phyloP scores from a whole-genome alignment of 2,113 vertebrate genomes.

The Motacilla tschutschensis region DNA sequence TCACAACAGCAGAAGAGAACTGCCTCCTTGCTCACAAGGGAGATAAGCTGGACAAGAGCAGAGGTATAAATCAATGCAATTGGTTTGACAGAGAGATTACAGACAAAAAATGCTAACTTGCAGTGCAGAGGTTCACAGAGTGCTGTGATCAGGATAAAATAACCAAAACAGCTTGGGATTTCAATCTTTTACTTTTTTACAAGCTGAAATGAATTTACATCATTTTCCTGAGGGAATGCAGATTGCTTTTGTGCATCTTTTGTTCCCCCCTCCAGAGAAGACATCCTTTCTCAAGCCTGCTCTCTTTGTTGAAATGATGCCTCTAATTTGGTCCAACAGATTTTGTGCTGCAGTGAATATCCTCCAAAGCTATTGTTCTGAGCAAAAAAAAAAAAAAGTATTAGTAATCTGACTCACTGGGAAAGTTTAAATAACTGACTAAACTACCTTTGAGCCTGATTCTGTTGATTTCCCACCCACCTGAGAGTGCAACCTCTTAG shows the following conservation, averaged over 20 bases:
- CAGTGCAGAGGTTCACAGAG: neutral
- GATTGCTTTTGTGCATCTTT: neutral
- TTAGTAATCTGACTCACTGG: slow-evolving; percentile 48
- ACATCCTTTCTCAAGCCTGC: neutral
- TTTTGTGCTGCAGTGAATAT: slow-evolving; percentile 1
- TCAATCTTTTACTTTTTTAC: neutral
- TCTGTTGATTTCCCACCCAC: neutral
- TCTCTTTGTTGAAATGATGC: slow-evolving; percentile 12
- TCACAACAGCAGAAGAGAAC: neutral
- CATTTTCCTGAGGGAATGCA: neutral
- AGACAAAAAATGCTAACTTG: neutral
- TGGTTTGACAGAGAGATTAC: neutral
- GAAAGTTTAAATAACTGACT: slow-evolving; percentile 47
- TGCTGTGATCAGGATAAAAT: neutral
- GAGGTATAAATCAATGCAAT: neutral
- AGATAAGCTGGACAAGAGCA: neutral
- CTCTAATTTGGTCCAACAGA: neutral
- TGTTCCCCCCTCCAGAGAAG: neutral
- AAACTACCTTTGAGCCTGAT: neutral
- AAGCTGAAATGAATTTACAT: slow-evolving; percentile 15
- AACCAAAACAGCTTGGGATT: neutral
- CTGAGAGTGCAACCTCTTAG: neutral
- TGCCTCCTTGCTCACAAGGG: neutral
- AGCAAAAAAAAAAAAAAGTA: slow-evolving; percentile 37
- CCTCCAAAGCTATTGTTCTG: slow-evolving; percentile 30